A percentile compares a stretch with the other conserved stretches of the same genome.
Conservation (phyloP, 2,113 vertebrate genomes). For the Protobothrops flavoviridis region DNA sequence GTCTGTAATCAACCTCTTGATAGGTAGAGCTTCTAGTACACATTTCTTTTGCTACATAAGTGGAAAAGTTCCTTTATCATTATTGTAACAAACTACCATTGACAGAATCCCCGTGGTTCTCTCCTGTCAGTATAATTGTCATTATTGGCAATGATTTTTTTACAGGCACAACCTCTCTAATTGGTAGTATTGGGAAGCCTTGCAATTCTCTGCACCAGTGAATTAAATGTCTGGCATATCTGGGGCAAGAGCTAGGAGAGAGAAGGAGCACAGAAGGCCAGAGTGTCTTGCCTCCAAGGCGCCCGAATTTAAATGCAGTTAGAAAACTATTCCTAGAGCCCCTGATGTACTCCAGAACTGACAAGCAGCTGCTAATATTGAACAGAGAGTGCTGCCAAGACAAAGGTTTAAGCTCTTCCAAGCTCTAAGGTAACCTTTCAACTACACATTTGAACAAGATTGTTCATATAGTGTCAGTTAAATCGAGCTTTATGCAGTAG, state of each 20-base stretch:
- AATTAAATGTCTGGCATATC: not conserved
- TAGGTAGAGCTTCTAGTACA: not conserved
- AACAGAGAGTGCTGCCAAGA: conserved; percentile 25
- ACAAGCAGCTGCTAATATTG: conserved; percentile 8
- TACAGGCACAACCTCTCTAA: conserved; percentile 18
- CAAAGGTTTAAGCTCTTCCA: conserved; percentile 12
- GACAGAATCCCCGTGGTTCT: not conserved
- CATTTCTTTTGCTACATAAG: not conserved
- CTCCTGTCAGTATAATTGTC: conserved; percentile 25
- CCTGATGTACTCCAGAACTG: not conserved
- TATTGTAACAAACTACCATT: not conserved
- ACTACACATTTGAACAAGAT: not conserved
- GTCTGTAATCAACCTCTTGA: not conserved
- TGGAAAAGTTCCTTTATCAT: accelerated
- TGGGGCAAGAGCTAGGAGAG: not conserved
- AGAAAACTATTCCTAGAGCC: not conserved
- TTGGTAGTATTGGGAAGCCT: conserved; percentile 22
- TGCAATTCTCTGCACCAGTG: not conserved
- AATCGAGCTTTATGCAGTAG: not conserved
- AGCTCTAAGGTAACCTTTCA: conserved; percentile 15
- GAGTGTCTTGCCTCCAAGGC: conserved; percentile 19
- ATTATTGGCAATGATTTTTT: conserved; percentile 4
- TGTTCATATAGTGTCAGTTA: not conserved
- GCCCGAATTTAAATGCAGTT: conserved; percentile 18
- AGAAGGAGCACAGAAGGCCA: not conserved